Evolutionary conservation across 2,888 invertebrate species (phyloP), one percentile per base, ranked within the genome.

Genomic region (Spodoptera exigua): DNA sequence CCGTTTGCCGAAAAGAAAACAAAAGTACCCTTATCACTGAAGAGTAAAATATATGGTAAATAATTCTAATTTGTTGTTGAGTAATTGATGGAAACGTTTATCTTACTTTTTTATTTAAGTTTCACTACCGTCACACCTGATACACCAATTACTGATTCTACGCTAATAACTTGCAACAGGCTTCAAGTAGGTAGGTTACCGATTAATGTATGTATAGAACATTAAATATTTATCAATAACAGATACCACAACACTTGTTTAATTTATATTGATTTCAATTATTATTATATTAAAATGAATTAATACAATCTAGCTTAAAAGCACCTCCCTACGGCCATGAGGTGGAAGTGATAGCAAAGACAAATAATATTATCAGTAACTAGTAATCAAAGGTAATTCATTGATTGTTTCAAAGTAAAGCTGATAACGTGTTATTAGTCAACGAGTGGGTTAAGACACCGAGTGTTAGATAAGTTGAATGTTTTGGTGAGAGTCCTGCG

Each of bases 401-500:
- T 45, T 53, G 17, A 58, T 49, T 52, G 52, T 68, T 61, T 54
- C 49, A 35, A 64, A 60, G 35, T 59, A 35, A 70, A 74, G 69
- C 62, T 61, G 77, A 72, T 70, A 72, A 70, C 55, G 46, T 45
- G 48, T 49, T 62, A 72, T 67, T 65, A 74, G 63, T 76, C 45
- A 45, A 71, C 65, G 58, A 61, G 36, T 61, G 66, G 60, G 68
- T 75, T 70, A 76, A 67, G 61, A 73, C 64, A 70, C 69, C 69
- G 70, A 67, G 49, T 67, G 70, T 77, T 76, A 76, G 65, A 61
- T 69, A 72, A 61, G 70, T 70, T 67, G 51, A 63, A 68, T 74
- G 65, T 76, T 70, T 68, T 70, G 74, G 68, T 59, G 75, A 68
- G 70, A 74, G 76, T 76, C 72, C 79, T 78, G 76, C 81, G 70